Percentiles rank a stretch among this genome's conserved stretches.
These are phyloP conservation scores for Isotomurus palustris DNA, from an alignment of 2,888 invertebrate genomes.

Conservation along the genomic window DNA sequence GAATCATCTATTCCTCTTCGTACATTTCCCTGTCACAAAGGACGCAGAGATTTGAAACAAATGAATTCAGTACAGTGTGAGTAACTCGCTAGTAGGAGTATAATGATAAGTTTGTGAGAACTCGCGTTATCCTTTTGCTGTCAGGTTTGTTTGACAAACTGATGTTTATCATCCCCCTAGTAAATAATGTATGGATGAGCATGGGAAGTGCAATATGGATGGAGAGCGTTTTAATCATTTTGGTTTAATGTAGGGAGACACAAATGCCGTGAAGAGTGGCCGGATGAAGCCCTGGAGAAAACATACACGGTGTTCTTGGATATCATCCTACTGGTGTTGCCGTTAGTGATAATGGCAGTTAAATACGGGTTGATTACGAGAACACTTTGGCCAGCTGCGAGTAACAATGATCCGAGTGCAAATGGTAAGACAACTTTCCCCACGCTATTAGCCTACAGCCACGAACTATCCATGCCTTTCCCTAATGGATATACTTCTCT, in stretches of 20 bases:
- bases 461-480: too few relatives aligned
- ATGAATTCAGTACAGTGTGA: too few relatives aligned
- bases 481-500: too few relatives aligned
- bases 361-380: constrained; percentile 61
- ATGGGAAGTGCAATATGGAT: neutral
- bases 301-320: constrained; percentile 62
- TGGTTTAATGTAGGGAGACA: constrained; percentile 54
- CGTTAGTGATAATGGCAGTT: constrained; percentile 60
- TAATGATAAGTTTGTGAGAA: neutral
- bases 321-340: constrained; percentile 61
- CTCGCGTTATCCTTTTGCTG: neutral
- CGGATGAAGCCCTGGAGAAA: constrained; percentile 55
- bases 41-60: too few relatives aligned
- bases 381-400: constrained; percentile 53
- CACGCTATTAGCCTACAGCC: too few relatives aligned
- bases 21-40: neutral
- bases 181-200: neutral
- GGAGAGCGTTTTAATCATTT: too few relatives aligned
- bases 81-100: neutral
- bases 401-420: constrained; percentile 32
- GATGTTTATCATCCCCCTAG: too few relatives aligned
- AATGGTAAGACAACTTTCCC: constrained; percentile 29
- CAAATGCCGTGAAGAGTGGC: constrained; percentile 63
- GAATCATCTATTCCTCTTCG: neutral
- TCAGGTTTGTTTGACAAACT: neutral